Evolutionary conservation across 1,140 invertebrate species (phyloP), one percentile per base, ranked within the genome.

Genomic region (Cotesia vestalis): DNA sequence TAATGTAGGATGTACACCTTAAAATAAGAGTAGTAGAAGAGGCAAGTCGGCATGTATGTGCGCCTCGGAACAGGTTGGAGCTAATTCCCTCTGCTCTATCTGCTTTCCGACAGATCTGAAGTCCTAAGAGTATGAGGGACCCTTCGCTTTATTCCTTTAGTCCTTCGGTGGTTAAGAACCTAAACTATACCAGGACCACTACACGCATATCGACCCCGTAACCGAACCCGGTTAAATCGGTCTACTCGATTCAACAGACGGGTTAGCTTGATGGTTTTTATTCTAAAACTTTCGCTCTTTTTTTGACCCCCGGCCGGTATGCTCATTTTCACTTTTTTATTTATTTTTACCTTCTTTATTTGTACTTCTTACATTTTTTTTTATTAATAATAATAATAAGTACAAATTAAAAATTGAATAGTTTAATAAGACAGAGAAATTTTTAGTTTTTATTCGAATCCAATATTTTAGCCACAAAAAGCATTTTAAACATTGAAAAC

Each of bases 41-140:
- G 66, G 51, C 61, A 76, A 74, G 66, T 64, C 68, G 73, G 73
- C 73, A 71, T 77, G 73, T 76, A n/a, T 71, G 81, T 83, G 80
- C 78, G 73, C 53, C 76, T 77, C 77, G 77, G 63, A 83, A 83
- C 83, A 83, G 82, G 82, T 85, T 84, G 84, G 79, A 81, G 83
- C 84, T 83, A 83, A 85, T 84, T 84, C 80, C 79, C 78, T 71
- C 72, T 73, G 76, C 68, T 20, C 66, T 72, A 36, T 14, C 55
- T 36, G 60, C 64, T 51, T 14, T 46, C 12, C 34, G 55, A 27
- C 20, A 6, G 2, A 53, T 35, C 17, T 17, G 17, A 17, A 1
- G 17, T 17, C 27, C 27, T 27, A 27, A 27, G 27, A 27, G 1
- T 27, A 27, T 27, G 27, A 27, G 27, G 3, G 27, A 27, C 27